Conservation (phyloP, 1,140 invertebrate species). For the Psilanteris sp. region DNA sequence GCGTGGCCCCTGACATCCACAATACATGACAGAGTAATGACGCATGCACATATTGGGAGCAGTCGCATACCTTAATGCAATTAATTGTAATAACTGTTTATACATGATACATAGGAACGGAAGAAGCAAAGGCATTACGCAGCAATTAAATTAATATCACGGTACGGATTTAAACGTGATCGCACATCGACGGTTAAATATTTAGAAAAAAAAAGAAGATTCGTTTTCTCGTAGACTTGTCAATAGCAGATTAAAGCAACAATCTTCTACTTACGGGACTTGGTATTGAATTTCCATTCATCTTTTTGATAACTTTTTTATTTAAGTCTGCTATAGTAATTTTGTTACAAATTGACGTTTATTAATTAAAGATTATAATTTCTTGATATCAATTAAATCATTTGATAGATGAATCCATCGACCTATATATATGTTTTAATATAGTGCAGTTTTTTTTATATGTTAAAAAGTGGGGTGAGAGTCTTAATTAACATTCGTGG, state of each 20-base stretch:
- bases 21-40: conserved; percentile 1
- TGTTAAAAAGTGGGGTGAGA: background rate
- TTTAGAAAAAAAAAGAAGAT: conserved; percentile 6
- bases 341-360: too few species aligned
- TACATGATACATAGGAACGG: background rate
- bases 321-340: too few species aligned
- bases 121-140: conserved; percentile 1
- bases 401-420: background rate
- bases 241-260: conserved; percentile 5
- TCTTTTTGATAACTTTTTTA: too few species aligned
- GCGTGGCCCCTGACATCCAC: conserved; percentile 21
- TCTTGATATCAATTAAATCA: background rate
- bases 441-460: conserved; percentile 3
- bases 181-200: background rate
- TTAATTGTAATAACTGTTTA: conserved; percentile 25
- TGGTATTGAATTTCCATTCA: conserved; percentile 17
- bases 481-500: conserved; percentile 11
- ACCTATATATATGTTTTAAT: conserved; percentile 7
- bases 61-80: conserved; percentile 11
- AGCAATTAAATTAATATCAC: conserved; percentile 19
- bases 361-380: background rate
- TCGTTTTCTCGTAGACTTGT: background rate
- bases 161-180: background rate
- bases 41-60: conserved; percentile 7
- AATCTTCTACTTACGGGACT: conserved; percentile 34